Percentiles rank a stretch among this genome's conserved stretches.
Evolutionary conservation across 2,113 vertebrate species (phyloP).

Genomic region (Vulpes lagopus): DNA sequence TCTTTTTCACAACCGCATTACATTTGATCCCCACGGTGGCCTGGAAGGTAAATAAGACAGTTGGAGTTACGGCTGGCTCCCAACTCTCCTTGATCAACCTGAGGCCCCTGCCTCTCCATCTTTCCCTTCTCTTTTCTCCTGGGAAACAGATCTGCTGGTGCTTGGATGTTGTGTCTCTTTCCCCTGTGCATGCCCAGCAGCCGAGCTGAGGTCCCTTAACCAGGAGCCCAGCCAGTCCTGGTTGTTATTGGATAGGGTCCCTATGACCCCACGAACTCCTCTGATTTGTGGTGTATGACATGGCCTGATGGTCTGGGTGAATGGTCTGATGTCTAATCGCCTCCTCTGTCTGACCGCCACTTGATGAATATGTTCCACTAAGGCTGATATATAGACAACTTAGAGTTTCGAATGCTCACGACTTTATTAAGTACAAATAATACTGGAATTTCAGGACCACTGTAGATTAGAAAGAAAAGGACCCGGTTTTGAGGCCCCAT

Average conservation of each 20-base stretch:
- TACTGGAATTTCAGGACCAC: neutral
- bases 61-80: neutral
- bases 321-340: neutral
- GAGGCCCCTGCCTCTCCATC: neutral
- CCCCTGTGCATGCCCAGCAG: neutral
- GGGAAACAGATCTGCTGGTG: neutral
- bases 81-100: neutral
- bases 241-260: constrained; percentile 41
- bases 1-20: neutral
- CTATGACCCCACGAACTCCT: constrained; percentile 25
- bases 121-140: neutral
- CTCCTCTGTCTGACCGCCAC: neutral
- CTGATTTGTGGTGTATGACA: constrained; percentile 50
- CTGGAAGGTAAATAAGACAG: neutral
- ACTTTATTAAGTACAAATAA: neutral
- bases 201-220: neutral
- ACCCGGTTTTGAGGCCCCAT: neutral
- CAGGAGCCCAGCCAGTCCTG: neutral
- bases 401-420: neutral
- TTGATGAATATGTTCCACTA: neutral
- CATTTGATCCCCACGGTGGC: neutral
- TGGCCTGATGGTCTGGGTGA: constrained; percentile 25
- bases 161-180: neutral
- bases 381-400: neutral
- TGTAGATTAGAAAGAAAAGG: neutral